Evolutionary conservation across 2,797 vertebrate species (phyloP), one percentile per base, ranked within the genome.

Genomic region (Eospalax fontanierii): DNA sequence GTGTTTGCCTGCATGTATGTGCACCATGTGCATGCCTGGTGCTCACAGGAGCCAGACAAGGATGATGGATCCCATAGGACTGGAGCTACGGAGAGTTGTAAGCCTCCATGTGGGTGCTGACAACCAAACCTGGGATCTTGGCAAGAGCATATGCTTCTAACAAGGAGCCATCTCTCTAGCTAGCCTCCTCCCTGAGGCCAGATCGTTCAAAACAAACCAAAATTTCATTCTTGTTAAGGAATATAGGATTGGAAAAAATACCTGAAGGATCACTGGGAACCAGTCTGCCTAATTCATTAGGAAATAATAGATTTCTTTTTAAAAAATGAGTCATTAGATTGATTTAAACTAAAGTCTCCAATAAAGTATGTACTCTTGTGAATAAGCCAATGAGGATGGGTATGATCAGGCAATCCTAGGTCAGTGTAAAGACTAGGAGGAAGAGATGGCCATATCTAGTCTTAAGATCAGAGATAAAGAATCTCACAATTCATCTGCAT

Each of bases 191-290:
- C 46, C 46, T 50, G 46, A 50, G 46, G 6, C 6, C 46, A 50
- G 46, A 50, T 50, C 46, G 11, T 6, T 11, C 46, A 50, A 50
- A 91, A 80, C 26, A 92, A 87, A 85, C 8, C 50, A 84, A 93
- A 71, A 50, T 90, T 92, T 95, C 21, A 88, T 73, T 93, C 79
- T 79, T 50, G 63, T 95, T 94, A 80, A 92, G 30, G 28, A 87
- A 82, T 86, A 59, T 35, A n/a, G 24, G 59, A 74, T 26, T 85
- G 11, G 50, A 85, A 65, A n/a, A 91, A 57, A 30, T 82, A 73
- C 70, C 85, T 74, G 78, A 90, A 81, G 57, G 80, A 86, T 76
- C 35, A 80, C n/a, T n/a, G n/a, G n/a, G 50, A 95, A 94, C 33
- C 18, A 65, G 15, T 71, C 21, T 93, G 65, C 38, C 74, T 88